phyloP scores from a whole-genome alignment of 2,113 vertebrate species.

The Amphiprion ocellaris region DNA sequence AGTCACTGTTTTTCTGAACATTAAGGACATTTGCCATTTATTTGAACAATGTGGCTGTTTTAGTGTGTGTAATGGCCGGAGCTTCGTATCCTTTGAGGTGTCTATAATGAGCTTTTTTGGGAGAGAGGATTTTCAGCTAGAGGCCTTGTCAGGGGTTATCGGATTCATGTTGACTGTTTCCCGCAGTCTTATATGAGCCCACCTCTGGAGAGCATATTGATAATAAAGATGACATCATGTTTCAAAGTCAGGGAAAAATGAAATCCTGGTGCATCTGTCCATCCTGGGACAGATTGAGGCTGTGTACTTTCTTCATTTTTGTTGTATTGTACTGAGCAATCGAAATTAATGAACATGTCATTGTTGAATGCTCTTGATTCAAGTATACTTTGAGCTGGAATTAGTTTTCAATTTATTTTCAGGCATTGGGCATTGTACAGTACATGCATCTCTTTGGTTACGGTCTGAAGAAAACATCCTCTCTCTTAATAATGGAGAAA shows the following conservation, averaged over 20 bases:
- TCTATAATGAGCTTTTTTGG: constrained; percentile 60
- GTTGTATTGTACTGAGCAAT: constrained; percentile 2
- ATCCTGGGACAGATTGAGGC: background rate
- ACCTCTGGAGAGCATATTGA: constrained; percentile 47
- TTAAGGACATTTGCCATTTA: constrained; percentile 9
- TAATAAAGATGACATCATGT: constrained; percentile 41
- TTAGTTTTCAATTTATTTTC: constrained; percentile 32
- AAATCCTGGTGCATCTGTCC: constrained; percentile 22
- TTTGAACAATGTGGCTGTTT: constrained; percentile 22
- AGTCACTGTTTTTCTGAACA: background rate
- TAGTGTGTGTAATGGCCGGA: background rate
- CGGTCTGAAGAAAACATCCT: background rate
- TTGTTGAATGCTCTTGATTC: constrained; percentile 2
- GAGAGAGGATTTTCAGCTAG: constrained; percentile 52
- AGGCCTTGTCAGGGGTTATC: constrained; percentile 60
- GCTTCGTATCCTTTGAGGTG: constrained; percentile 20
- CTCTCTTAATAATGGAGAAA: background rate
- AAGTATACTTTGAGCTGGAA: background rate
- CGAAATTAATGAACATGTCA: background rate
- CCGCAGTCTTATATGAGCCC: constrained; percentile 37
- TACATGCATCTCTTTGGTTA: constrained; percentile 17
- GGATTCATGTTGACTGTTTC: constrained; percentile 55
- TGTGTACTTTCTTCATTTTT: background rate
- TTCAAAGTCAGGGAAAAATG: background rate
- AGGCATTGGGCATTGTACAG: background rate